These are phyloP conservation scores for Sebastolobus alascanus DNA, from an alignment of 2,797 vertebrate species.

Conservation along the genomic window DNA sequence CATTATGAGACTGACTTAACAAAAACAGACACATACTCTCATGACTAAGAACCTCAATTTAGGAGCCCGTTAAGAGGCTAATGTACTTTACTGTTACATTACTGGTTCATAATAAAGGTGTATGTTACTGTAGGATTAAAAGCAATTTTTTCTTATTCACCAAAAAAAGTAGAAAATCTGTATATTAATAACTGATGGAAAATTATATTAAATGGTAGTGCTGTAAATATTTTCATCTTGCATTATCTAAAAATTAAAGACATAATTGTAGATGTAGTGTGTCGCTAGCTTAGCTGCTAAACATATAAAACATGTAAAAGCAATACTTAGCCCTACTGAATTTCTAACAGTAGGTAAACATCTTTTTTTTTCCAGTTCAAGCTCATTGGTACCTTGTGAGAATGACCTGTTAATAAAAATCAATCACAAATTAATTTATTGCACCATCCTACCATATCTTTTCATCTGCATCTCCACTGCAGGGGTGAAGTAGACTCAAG, in stretches of 20 bases:
- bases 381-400: neutral
- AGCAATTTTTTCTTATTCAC: neutral
- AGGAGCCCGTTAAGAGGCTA: neutral
- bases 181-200: neutral
- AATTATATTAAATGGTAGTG: neutral
- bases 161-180: neutral
- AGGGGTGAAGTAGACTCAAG: neutral
- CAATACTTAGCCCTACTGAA: neutral
- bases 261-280: neutral
- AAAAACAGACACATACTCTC: neutral
- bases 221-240: neutral
- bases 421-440: conserved; percentile 5
- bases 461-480: conserved; percentile 28
- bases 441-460: neutral
- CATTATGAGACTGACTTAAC: neutral
- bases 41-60: neutral
- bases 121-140: neutral
- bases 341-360: neutral
- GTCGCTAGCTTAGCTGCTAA: neutral
- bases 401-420: conserved; percentile 17
- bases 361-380: neutral
- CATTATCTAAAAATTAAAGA: neutral
- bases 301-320: neutral
- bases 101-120: neutral
- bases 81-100: neutral